Conservation (phyloP, 1,140 invertebrate species). For the Popillia japonica region DNA sequence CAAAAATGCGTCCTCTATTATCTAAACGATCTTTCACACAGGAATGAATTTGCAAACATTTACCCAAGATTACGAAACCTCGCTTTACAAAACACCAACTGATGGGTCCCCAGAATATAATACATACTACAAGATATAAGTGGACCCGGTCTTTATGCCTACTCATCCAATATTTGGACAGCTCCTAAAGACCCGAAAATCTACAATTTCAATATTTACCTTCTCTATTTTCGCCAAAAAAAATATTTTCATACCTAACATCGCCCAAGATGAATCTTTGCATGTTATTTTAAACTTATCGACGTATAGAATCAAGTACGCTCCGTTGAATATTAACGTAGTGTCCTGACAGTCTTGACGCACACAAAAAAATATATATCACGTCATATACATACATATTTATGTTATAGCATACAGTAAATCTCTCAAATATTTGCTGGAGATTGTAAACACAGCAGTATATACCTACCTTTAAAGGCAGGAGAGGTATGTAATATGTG, state of each 20-base stretch:
- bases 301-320: background rate
- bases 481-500: too few species aligned
- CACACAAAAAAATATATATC: background rate
- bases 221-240: background rate
- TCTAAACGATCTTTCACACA: slow-evolving; percentile 1
- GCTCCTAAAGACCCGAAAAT: background rate
- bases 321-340: background rate
- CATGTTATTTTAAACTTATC: slow-evolving; percentile 1
- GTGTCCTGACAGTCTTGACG: background rate
- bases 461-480: too few species aligned
- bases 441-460: too few species aligned
- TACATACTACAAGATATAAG: too few species aligned
- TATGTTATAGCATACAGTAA: too few species aligned
- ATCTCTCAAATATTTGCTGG: too few species aligned
- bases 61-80: slow-evolving; percentile 21
- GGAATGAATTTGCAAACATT: background rate
- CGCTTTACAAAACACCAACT: background rate
- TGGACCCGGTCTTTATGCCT: background rate
- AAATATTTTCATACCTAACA: background rate
- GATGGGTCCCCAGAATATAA: too few species aligned
- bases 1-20: background rate
- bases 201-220: slow-evolving; percentile 28
- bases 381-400: too few species aligned
- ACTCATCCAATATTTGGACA: slow-evolving; percentile 21
- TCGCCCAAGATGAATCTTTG: too few species aligned